These are phyloP conservation scores for Thomomys bottae DNA, from an alignment of 2,113 vertebrate genomes.

Conservation along the genomic window DNA sequence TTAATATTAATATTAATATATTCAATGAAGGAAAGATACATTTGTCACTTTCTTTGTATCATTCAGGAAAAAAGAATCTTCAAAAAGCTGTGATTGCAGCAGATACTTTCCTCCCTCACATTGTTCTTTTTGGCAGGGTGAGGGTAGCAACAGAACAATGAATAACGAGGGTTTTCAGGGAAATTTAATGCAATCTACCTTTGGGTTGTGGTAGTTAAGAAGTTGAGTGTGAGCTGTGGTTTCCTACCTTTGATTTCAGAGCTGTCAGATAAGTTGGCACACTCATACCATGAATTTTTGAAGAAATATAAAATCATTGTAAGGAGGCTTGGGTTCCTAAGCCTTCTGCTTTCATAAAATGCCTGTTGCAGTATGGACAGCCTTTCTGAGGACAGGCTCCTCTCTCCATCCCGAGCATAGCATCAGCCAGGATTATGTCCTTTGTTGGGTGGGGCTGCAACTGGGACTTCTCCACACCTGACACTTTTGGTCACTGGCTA, in stretches of 20 bases:
- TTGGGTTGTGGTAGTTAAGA: fast-evolving
- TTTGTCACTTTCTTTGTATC: neutral
- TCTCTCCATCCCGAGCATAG: too few relatives aligned
- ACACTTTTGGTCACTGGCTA: too few relatives aligned
- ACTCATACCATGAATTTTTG: neutral
- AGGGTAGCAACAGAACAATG: neutral
- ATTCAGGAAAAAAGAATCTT: neutral
- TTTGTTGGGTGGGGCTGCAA: too few relatives aligned
- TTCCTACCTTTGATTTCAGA: neutral
- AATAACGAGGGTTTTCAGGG: too few relatives aligned
- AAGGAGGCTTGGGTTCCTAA: neutral
- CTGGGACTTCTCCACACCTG: too few relatives aligned
- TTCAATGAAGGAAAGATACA: neutral
- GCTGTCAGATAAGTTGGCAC: neutral
- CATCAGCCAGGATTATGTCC: neutral
- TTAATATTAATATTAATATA: too few relatives aligned
- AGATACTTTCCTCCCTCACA: neutral
- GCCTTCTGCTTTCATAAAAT: neutral
- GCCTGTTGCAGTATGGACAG: neutral
- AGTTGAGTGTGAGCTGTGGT: neutral
- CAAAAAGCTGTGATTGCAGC: neutral
- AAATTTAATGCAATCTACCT: too few relatives aligned
- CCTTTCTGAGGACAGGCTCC: neutral
- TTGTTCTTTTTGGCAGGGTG: neutral
- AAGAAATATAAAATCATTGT: neutral